Evolutionary conservation across 2,888 invertebrate genomes (phyloP).

Genomic region (Trichopria drosophilae): DNA sequence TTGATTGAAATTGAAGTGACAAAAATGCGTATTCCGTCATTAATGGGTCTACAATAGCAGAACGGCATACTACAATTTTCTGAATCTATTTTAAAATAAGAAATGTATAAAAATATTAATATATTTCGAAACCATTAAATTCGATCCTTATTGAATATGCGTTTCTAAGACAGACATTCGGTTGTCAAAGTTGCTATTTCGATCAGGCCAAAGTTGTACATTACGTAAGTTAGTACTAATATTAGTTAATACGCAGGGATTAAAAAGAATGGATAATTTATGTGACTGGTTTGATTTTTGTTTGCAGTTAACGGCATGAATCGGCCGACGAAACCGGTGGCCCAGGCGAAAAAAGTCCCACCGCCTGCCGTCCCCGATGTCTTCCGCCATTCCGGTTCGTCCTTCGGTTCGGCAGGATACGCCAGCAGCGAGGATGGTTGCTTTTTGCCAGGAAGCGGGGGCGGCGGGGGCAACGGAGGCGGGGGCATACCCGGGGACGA

Average conservation of each 20-base stretch:
- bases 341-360: constrained; percentile 88
- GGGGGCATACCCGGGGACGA: constrained; percentile 48
- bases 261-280: not conserved
- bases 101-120: too few relatives aligned
- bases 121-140: too few relatives aligned
- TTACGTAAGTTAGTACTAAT: too few relatives aligned
- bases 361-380: constrained; percentile 85
- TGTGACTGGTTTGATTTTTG: constrained; percentile 46
- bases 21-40: too few relatives aligned
- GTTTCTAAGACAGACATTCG: too few relatives aligned
- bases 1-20: too few relatives aligned
- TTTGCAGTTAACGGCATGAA: constrained; percentile 86
- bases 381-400: constrained; percentile 79
- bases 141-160: too few relatives aligned
- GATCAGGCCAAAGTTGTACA: too few relatives aligned
- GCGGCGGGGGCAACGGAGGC: constrained; percentile 34
- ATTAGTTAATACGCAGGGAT: not conserved
- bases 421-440: constrained; percentile 76
- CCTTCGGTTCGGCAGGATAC: constrained; percentile 77
- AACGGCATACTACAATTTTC: too few relatives aligned
- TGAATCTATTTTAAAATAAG: too few relatives aligned
- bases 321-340: constrained; percentile 78
- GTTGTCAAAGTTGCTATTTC: too few relatives aligned
- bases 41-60: too few relatives aligned
- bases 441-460: constrained; percentile 60